phyloP scores from a whole-genome alignment of 2,888 invertebrate genomes.

The Lissocephala sabroskyi region DNA sequence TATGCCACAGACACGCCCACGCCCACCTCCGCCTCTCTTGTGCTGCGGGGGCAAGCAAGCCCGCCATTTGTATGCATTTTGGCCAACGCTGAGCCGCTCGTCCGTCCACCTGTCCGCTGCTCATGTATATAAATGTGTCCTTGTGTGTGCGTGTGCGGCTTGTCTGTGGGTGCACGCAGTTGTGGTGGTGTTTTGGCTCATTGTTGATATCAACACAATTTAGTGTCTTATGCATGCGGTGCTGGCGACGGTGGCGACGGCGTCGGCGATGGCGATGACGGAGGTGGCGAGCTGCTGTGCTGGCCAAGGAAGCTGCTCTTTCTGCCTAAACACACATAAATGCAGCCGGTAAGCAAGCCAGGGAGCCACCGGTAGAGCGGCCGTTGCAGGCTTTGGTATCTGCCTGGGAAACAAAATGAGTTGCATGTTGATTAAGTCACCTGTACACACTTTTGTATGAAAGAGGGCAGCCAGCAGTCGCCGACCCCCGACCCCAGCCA shows the following conservation, averaged over 20 bases:
- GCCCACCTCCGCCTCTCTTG: too few species aligned
- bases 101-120: too few species aligned
- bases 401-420: constrained; percentile 47
- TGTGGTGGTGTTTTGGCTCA: constrained; percentile 43
- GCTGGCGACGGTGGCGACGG: not conserved
- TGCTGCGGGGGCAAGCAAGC: too few species aligned
- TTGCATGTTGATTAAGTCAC: constrained; percentile 64
- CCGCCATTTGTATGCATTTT: not conserved
- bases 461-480: constrained; percentile 35
- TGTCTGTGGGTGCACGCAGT: not conserved
- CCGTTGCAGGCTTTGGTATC: constrained; percentile 1
- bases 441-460: constrained; percentile 55
- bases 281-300: constrained; percentile 15
- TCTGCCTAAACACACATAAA: too few species aligned
- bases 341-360: not conserved
- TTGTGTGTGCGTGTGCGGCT: constrained; percentile 2
- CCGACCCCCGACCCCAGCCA: constrained; percentile 7
- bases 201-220: constrained; percentile 67
- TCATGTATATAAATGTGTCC: too few species aligned
- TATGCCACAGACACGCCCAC: not conserved
- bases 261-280: not conserved
- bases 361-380: constrained; percentile 1
- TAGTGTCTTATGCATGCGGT: constrained; percentile 52
- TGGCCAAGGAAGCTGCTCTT: too few species aligned
- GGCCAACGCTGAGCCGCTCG: not conserved